Evolutionary conservation across 2,113 vertebrate species (phyloP).

Genomic region (Cyanistes caeruleus): DNA sequence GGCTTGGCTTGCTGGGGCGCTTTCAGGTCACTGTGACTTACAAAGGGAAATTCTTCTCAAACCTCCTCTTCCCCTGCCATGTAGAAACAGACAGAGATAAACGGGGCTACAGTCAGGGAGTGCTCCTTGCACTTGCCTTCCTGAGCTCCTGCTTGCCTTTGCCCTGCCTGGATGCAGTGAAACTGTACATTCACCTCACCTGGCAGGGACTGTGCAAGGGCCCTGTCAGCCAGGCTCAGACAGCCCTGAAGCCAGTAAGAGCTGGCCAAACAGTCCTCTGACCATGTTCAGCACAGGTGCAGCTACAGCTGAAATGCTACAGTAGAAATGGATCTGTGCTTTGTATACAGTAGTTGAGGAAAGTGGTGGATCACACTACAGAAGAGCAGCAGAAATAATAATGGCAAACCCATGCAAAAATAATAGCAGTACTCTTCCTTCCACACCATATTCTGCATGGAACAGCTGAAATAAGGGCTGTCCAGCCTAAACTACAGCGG

Average conservation of each 20-base stretch:
- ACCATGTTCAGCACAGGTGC: neutral
- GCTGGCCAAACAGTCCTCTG: neutral
- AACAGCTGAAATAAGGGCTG: neutral
- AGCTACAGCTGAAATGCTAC: neutral
- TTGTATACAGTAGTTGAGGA: neutral
- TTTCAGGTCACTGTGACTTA: neutral
- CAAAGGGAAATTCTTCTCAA: neutral
- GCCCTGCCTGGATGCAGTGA: neutral
- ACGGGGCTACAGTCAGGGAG: neutral
- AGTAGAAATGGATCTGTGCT: neutral
- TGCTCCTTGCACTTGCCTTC: neutral
- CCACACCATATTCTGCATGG: neutral
- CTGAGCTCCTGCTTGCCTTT: rapidly evolving
- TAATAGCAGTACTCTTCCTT: neutral
- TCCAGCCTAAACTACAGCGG: neutral
- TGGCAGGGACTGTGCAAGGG: neutral
- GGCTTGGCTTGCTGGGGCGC: neutral
- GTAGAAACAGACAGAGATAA: neutral
- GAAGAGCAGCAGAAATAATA: neutral
- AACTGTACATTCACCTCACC: rapidly evolving
- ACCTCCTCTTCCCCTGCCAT: neutral
- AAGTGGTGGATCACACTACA: neutral
- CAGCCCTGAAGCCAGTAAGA: rapidly evolving
- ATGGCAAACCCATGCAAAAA: neutral
- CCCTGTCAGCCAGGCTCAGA: neutral